A percentile compares a stretch with the other conserved stretches of the same genome.
Evolutionary conservation across 2,797 vertebrate species (phyloP).

Genomic region (Lutjanus argentimaculatus): DNA sequence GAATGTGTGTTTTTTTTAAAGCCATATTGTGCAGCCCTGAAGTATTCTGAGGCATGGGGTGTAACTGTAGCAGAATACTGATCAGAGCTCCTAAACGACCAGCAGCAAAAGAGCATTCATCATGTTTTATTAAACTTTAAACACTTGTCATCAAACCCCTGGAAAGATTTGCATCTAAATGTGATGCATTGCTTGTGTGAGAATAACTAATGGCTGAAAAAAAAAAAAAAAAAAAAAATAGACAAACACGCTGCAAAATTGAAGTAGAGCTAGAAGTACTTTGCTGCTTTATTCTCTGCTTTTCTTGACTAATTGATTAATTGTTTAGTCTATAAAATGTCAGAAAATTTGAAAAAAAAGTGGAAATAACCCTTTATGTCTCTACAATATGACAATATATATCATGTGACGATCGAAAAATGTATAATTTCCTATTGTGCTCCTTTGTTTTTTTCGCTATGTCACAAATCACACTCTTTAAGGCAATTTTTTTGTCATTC

Average conservation of each 20-base stretch:
- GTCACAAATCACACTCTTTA: no score
- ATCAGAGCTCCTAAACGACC: neutral
- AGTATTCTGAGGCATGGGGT: slow-evolving; percentile 25
- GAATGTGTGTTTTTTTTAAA: no score
- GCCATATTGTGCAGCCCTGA: no score
- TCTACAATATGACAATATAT: no score
- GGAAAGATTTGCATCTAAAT: neutral
- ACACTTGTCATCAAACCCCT: neutral
- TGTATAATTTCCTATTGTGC: no score
- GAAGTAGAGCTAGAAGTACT: neutral
- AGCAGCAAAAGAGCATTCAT: slow-evolving; percentile 9
- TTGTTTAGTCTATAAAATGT: neutral
- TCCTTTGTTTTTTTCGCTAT: no score
- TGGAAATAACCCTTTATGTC: no score
- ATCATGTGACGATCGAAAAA: neutral
- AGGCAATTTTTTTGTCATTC: no score
- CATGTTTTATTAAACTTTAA: slow-evolving; percentile 16
- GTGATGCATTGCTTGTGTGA: neutral
- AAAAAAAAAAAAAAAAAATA: neutral
- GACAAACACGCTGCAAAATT: neutral
- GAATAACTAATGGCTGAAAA: neutral
- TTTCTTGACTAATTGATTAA: neutral
- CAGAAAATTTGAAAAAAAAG: neutral
- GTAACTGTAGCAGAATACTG: slow-evolving; percentile 30
- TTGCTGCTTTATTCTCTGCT: neutral